These are phyloP conservation scores for Agrochola circellaris DNA, from an alignment of 2,888 invertebrate species.

Conservation along the genomic window DNA sequence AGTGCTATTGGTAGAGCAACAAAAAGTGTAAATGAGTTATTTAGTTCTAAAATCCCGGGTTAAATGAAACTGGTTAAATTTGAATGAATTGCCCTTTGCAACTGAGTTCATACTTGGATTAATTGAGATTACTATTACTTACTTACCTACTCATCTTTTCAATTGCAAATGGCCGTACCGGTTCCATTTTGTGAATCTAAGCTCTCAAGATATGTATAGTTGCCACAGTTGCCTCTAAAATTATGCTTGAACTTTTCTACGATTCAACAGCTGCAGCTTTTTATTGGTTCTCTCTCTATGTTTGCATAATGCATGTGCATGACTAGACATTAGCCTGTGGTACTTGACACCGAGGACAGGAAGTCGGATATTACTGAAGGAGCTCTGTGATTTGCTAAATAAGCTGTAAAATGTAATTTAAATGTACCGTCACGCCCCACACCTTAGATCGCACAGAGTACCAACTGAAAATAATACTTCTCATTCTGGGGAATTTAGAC, in stretches of 20 bases:
- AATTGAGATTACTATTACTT: neutral
- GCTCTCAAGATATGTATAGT: neutral
- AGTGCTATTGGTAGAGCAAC: neutral
- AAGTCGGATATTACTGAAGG: conserved; percentile 71
- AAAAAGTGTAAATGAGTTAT: conserved; percentile 16
- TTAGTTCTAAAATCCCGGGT: neutral
- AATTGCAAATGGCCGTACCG: neutral
- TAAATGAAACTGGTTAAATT: conserved; percentile 3
- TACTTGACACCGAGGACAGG: conserved; percentile 79
- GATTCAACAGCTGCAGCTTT: conserved; percentile 67
- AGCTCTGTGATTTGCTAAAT: conserved; percentile 41
- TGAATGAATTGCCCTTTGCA: conserved; percentile 16
- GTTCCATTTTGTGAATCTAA: conserved; percentile 10
- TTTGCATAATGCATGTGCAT: conserved; percentile 74
- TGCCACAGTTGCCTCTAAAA: conserved; percentile 19
- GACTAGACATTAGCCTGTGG: conserved; percentile 70
- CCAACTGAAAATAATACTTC: neutral
- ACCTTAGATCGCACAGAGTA: neutral
- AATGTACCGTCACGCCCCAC: conserved; percentile 48
- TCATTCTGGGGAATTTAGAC: neutral
- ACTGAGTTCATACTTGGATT: conserved; percentile 4
- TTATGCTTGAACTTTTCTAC: conserved; percentile 42
- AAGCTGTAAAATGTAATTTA: conserved; percentile 35
- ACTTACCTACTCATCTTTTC: neutral
- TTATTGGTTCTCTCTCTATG: conserved; percentile 56